Base-by-base conservation (phyloP, 2,888 invertebrate species). In the Octonoba sinensis region DNA sequence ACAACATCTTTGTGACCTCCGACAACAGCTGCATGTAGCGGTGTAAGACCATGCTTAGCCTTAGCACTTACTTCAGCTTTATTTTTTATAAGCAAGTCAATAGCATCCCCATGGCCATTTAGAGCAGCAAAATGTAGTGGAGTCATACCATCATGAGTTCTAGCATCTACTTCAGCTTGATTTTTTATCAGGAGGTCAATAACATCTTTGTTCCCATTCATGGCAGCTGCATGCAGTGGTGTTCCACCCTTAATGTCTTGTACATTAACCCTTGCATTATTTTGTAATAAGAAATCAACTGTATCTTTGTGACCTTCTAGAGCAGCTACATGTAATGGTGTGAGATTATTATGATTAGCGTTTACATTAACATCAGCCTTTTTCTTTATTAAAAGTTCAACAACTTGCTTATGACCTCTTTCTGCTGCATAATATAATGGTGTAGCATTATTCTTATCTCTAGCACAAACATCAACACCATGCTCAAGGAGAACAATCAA, bases 391-490 rank as follows among this genome's bases (percentile, higher is more conserved):
- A 74, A 46, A 49, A 74, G 8, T 36, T 54, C 18, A 46, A 64
- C 74, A 20, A 74, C 8, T 22, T 66, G 16, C 12, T 24, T 13
- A 56, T 74, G 22, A 8, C 65, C 65, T 4, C 18, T 22, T 57
- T 46, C 44, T 27, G 49, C 56, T n/a, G 74, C 66, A 0, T 18
- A 15, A 54, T 65, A n/a, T 44, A 72, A 44, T 18, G 62, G 72
- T n/a, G 92, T 92, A 85, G 92, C 91, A 0, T 91, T 91, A 67
- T 94, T 93, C 67, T 92, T 89, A 88, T 96, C 96, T 49, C 89
- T n/a, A 6, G 22, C 12, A 49, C 74, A 18, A 47, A 67, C 36
- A 16, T 13, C 16, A 24, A 27, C 20, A 3, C 54, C 27, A 18
- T 24, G n/a, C 0, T 20, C 20, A 24, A 71, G 8, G 13, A 71